Evolutionary conservation across 2,113 vertebrate species (phyloP).

Genomic region (Lepus timidus): DNA sequence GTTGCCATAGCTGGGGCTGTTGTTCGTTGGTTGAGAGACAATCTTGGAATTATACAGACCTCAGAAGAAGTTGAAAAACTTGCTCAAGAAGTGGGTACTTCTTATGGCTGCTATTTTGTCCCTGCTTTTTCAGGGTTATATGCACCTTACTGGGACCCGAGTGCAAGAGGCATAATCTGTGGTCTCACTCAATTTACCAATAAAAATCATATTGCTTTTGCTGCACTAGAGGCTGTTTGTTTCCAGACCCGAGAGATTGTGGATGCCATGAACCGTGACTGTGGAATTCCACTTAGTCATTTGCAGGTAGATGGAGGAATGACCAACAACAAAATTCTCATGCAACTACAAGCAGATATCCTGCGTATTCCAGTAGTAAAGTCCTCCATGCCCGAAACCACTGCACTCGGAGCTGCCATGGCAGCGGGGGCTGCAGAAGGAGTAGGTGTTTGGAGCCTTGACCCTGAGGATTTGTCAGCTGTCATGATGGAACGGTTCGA

Average conservation of each 20-base stretch:
- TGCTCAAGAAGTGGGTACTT: constrained; percentile 93
- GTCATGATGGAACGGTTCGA: constrained; percentile 91
- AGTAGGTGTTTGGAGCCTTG: constrained; percentile 93
- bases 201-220: constrained; percentile 96
- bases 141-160: constrained; percentile 98
- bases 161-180: constrained; percentile 97
- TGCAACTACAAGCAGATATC: constrained; percentile 96
- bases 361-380: constrained; percentile 95
- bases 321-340: constrained; percentile 94
- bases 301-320: constrained; percentile 96
- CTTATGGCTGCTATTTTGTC: constrained; percentile 97
- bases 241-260: constrained; percentile 98
- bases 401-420: constrained; percentile 96
- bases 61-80: constrained; percentile 93
- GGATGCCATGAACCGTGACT: constrained; percentile 97
- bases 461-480: constrained; percentile 86
- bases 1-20: constrained; percentile 97
- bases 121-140: constrained; percentile 98
- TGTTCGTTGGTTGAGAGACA: constrained; percentile 96
- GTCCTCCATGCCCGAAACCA: constrained; percentile 94
- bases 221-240: constrained; percentile 96
- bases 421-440: constrained; percentile 97
- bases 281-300: constrained; percentile 91
- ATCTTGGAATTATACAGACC: constrained; percentile 94
- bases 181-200: constrained; percentile 99